A percentile compares a stretch with the other conserved stretches of the same genome.
phyloP scores from a whole-genome alignment of 2,797 vertebrate species.

The Kryptolebias ocellatus region DNA sequence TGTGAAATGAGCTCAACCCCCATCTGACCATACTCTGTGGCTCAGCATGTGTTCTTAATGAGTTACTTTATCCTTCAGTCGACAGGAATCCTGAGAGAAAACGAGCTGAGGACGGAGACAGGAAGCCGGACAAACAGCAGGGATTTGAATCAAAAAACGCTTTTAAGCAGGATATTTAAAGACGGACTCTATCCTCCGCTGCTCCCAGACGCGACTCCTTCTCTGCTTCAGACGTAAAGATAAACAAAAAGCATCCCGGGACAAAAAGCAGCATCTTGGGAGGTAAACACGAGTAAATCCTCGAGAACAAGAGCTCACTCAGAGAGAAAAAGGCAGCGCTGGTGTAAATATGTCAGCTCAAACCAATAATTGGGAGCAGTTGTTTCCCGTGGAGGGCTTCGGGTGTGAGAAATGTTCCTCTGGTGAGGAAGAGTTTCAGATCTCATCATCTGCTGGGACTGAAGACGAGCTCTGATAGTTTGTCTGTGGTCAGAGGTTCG shows the following conservation, averaged over 20 bases:
- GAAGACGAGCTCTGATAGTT: neutral
- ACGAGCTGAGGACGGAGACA: neutral
- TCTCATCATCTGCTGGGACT: neutral
- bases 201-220: too few relatives aligned
- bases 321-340: conserved; percentile 9
- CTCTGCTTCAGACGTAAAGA: too few relatives aligned
- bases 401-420: conserved; percentile 2
- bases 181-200: too few relatives aligned
- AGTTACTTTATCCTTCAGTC: neutral
- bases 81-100: neutral
- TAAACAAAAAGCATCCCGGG: too few relatives aligned
- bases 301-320: conserved; percentile 31
- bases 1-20: neutral
- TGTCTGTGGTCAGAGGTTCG: neutral
- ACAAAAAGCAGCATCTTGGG: neutral
- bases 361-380: conserved; percentile 34
- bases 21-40: neutral
- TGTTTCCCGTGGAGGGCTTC: conserved; percentile 5
- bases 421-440: neutral
- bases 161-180: too few relatives aligned
- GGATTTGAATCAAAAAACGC: too few relatives aligned
- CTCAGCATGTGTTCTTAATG: too few relatives aligned
- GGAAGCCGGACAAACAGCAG: neutral
- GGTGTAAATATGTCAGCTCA: conserved; percentile 21
- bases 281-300: neutral